phyloP scores from a whole-genome alignment of 2,113 vertebrate species.

The Cricetomys ansorgei region DNA sequence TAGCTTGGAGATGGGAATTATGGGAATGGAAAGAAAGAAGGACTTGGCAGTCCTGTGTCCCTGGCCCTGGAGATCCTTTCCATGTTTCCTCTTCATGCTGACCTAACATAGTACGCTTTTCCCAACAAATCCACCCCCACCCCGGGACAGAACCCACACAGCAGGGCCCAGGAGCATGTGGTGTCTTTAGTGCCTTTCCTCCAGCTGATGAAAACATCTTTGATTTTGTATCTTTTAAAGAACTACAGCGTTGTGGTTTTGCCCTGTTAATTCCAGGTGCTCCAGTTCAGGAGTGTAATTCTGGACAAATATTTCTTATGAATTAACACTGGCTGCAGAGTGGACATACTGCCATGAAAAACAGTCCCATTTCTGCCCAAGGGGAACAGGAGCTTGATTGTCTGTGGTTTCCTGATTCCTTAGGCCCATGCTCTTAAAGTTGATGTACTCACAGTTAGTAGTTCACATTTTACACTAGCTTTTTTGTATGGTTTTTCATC shows the following conservation, averaged over 20 bases:
- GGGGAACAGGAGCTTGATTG: slow-evolving; percentile 39
- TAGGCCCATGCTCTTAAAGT: background rate
- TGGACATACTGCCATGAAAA: background rate
- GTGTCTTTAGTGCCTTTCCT: background rate
- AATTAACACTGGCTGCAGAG: background rate
- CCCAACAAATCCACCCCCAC: slow-evolving; percentile 2
- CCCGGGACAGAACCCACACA: background rate
- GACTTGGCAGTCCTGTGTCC: slow-evolving; percentile 11
- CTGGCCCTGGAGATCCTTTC: slow-evolving; percentile 3
- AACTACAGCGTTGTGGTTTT: background rate
- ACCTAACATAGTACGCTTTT: background rate
- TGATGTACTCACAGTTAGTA: background rate
- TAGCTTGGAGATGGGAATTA: background rate
- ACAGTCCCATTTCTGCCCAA: slow-evolving; percentile 1
- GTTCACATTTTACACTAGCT: background rate
- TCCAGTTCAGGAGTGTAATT: slow-evolving; percentile 28
- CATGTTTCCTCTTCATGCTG: slow-evolving; percentile 32
- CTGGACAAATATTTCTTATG: slow-evolving; percentile 38
- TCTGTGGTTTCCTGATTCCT: background rate
- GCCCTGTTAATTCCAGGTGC: slow-evolving; percentile 19
- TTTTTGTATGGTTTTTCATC: background rate
- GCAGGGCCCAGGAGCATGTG: background rate
- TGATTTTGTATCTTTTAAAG: background rate
- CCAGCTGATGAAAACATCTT: background rate
- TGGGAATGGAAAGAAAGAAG: slow-evolving; percentile 51